Conservation (phyloP, 2,888 invertebrate genomes). For the Cremastobaeus sp. region DNA sequence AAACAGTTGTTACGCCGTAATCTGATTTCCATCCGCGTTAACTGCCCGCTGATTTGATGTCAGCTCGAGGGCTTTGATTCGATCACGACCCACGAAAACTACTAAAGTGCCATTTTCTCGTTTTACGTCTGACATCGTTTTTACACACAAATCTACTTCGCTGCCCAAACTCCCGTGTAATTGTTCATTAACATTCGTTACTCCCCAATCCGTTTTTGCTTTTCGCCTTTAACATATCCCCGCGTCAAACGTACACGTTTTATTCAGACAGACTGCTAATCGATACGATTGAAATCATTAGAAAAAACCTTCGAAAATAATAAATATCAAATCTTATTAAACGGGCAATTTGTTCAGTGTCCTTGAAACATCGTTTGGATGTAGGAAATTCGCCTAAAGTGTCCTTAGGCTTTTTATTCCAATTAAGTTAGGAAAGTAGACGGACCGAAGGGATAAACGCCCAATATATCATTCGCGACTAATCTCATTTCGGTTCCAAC, state of each 20-base stretch:
- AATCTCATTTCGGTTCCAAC: no score
- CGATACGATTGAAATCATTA: neutral
- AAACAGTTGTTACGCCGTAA: constrained; percentile 43
- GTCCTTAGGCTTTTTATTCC: no score
- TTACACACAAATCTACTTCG: constrained; percentile 1
- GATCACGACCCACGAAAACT: constrained; percentile 19
- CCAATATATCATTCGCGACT: no score
- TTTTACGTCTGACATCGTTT: constrained; percentile 26
- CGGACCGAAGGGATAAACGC: no score
- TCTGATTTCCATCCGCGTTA: constrained; percentile 47
- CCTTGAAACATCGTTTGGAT: no score
- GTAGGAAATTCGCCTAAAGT: no score
- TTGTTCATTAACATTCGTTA: neutral
- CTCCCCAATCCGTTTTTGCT: neutral
- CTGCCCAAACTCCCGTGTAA: neutral
- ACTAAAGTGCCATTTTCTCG: constrained; percentile 30
- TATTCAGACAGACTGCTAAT: neutral
- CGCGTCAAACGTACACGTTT: neutral
- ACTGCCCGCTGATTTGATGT: constrained; percentile 39
- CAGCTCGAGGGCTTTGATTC: constrained; percentile 32
- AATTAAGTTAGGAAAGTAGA: no score
- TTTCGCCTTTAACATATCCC: neutral
- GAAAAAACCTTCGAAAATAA: neutral
- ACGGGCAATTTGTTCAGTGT: no score
- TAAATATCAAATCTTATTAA: neutral